A percentile compares a stretch with the other conserved stretches of the same genome.
These are phyloP conservation scores for Xyrauchen texanus DNA, from an alignment of 2,113 vertebrate genomes.

Conservation along the genomic window DNA sequence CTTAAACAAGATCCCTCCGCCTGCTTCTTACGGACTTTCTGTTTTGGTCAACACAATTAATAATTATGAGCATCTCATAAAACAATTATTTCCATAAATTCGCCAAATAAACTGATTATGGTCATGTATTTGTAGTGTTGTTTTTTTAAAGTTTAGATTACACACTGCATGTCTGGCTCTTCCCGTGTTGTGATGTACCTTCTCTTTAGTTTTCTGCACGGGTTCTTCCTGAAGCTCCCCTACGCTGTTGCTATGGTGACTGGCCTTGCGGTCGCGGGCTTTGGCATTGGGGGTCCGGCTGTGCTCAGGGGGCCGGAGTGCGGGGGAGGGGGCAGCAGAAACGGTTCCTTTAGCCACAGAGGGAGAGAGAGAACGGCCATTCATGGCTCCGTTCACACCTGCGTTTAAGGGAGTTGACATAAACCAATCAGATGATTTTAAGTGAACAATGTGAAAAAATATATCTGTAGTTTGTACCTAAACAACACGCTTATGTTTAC, in stretches of 20 bases:
- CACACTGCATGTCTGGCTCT: not conserved
- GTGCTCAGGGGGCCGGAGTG: conserved; percentile 72
- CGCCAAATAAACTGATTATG: not conserved
- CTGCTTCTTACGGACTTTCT: conserved; percentile 89
- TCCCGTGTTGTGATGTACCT: conserved; percentile 70
- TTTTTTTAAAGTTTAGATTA: too few species aligned
- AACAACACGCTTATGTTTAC: not conserved
- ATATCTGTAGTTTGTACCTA: not conserved
- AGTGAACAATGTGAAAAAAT: not conserved
- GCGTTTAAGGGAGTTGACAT: conserved; percentile 46
- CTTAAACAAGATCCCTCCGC: conserved; percentile 84
- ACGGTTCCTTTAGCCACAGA: conserved; percentile 77
- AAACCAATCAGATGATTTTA: not conserved
- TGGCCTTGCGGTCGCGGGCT: conserved; percentile 73
- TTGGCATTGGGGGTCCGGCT: conserved; percentile 76
- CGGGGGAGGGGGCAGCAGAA: conserved; percentile 74
- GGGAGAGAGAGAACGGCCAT: conserved; percentile 82
- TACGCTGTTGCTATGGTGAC: conserved; percentile 77
- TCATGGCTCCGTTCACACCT: conserved; percentile 93
- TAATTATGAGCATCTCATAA: not conserved
- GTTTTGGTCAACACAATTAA: conserved; percentile 26
- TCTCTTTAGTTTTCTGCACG: conserved; percentile 88
- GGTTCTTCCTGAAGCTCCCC: conserved; percentile 78
- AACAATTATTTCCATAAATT: not conserved
- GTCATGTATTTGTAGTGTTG: not conserved